Conservation (phyloP, 2,888 invertebrate species). For the Lasioglossum lativentre region DNA sequence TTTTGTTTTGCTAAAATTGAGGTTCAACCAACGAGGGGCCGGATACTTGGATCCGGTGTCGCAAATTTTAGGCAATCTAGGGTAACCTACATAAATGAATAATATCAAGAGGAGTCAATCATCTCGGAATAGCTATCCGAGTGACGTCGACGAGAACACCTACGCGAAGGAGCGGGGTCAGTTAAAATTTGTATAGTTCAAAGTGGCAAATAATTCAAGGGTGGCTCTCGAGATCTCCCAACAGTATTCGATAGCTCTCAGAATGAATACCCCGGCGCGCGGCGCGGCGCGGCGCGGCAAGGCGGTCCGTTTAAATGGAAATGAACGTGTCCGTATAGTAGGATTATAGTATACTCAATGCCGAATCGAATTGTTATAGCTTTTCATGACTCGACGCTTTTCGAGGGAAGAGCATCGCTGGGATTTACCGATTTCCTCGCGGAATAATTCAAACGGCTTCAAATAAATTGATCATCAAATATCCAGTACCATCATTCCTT, state of each 20-base stretch:
- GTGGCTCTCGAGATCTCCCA: background rate
- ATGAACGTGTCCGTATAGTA: slow-evolving; percentile 1
- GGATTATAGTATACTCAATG: slow-evolving; percentile 1
- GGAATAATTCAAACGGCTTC: background rate
- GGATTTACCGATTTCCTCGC: background rate
- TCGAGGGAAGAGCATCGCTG: background rate
- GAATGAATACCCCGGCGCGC: background rate
- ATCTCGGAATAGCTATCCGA: background rate
- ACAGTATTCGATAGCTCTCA: background rate
- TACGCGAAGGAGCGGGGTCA: background rate
- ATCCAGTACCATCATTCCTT: background rate
- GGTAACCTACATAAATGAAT: background rate
- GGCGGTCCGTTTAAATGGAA: slow-evolving; percentile 20
- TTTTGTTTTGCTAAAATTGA: background rate
- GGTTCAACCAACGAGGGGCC: background rate
- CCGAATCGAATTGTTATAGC: background rate
- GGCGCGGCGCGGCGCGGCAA: no score
- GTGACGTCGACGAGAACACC: background rate
- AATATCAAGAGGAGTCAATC: background rate
- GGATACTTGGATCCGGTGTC: background rate
- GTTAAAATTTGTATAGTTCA: slow-evolving; percentile 15
- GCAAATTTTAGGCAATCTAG: background rate
- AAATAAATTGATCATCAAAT: background rate
- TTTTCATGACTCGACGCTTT: background rate
- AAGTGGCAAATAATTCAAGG: background rate